Percentiles rank a stretch among this genome's conserved stretches.
Evolutionary conservation across 2,888 invertebrate species (phyloP).

Genomic region (Abscondita cerata): DNA sequence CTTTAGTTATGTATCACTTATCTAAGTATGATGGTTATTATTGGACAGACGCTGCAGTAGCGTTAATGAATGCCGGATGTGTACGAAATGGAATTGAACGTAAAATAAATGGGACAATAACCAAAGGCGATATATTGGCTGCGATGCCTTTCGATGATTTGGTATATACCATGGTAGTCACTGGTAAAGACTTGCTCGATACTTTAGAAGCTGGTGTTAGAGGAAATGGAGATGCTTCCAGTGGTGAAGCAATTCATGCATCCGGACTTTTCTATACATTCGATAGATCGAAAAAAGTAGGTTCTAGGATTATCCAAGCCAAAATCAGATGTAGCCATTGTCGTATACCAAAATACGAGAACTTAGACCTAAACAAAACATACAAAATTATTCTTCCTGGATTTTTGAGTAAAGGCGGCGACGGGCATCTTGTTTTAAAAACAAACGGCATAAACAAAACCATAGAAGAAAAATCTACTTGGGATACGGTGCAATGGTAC

Average conservation of each 20-base stretch:
- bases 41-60: conserved; percentile 83
- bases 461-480: conserved; percentile 61
- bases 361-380: conserved; percentile 61
- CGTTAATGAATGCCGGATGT: conserved; percentile 78
- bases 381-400: conserved; percentile 72
- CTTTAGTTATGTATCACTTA: conserved; percentile 71
- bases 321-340: conserved; percentile 75
- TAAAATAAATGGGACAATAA: conserved; percentile 64
- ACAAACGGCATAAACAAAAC: conserved; percentile 53
- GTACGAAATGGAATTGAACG: conserved; percentile 72
- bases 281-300: conserved; percentile 67
- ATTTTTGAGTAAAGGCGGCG: conserved; percentile 77
- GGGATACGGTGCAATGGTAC: conserved; percentile 64
- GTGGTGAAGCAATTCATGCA: conserved; percentile 83
- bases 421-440: conserved; percentile 66
- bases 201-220: conserved; percentile 53
- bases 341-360: conserved; percentile 64
- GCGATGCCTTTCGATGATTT: conserved; percentile 80
- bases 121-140: conserved; percentile 73
- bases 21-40: conserved; percentile 59
- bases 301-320: conserved; percentile 70
- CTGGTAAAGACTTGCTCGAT: conserved; percentile 68
- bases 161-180: conserved; percentile 69
- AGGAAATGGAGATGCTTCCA: conserved; percentile 54
- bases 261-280: conserved; percentile 79